Conservation (phyloP, 1,140 invertebrate species). For the Onthophagus taurus region DNA sequence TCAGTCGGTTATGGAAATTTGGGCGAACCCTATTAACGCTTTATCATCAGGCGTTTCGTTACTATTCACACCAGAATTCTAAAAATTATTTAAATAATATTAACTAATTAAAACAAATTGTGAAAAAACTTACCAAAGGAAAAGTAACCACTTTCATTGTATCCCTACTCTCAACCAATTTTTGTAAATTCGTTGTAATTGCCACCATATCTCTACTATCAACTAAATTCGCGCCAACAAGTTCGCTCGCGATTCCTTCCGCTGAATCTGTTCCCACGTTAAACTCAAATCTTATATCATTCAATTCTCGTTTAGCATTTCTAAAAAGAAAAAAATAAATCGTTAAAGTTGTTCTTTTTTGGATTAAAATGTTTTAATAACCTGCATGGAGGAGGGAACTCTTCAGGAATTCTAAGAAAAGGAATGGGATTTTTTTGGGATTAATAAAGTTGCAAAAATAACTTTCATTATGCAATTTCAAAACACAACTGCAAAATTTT, state of each 20-base stretch:
- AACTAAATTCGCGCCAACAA: slow-evolving; percentile 89
- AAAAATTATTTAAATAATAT: slow-evolving; percentile 15
- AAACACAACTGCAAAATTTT: too few relatives aligned
- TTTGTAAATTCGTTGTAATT: slow-evolving; percentile 86
- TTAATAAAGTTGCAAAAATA: too few relatives aligned
- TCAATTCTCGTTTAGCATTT: slow-evolving; percentile 84
- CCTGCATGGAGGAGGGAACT: slow-evolving; percentile 19
- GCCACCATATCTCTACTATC: slow-evolving; percentile 83
- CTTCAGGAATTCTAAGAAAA: slow-evolving; percentile 7
- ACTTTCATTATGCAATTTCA: too few relatives aligned
- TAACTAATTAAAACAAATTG: slow-evolving; percentile 1
- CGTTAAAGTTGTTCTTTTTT: neutral
- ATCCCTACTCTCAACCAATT: slow-evolving; percentile 68
- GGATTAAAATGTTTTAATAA: slow-evolving; percentile 9
- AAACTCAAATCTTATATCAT: slow-evolving; percentile 97
- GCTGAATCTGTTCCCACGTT: slow-evolving; percentile 83
- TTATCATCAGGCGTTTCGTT: slow-evolving; percentile 89
- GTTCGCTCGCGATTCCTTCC: slow-evolving; percentile 87
- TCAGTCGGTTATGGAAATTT: slow-evolving; percentile 84
- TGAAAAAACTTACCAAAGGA: slow-evolving; percentile 63
- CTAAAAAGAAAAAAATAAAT: slow-evolving; percentile 41
- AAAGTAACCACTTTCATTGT: slow-evolving; percentile 71
- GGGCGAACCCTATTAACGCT: slow-evolving; percentile 90
- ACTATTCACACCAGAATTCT: slow-evolving; percentile 72
- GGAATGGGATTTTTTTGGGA: slow-evolving; percentile 5